These are phyloP conservation scores for Drosophila pseudoananassae DNA, from an alignment of 1,140 invertebrate genomes.

Conservation along the genomic window DNA sequence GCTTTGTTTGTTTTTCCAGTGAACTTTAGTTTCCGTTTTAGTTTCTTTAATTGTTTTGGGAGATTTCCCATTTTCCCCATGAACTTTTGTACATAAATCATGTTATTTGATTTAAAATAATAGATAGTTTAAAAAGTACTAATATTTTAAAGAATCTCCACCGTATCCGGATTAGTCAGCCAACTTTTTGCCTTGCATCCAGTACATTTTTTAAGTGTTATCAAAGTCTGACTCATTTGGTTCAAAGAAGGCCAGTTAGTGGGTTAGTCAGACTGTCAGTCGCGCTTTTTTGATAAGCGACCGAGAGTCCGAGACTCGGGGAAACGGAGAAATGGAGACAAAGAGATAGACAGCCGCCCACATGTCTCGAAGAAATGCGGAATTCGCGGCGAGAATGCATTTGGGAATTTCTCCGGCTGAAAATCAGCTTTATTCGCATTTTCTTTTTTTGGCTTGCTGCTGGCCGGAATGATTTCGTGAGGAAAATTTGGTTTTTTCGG, in stretches of 20 bases:
- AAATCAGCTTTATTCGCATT: constrained; percentile 36
- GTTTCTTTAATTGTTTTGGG: constrained; percentile 2
- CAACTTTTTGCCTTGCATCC: constrained; percentile 4
- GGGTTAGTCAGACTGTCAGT: constrained; percentile 42
- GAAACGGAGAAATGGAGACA: constrained; percentile 2
- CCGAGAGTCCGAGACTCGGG: neutral
- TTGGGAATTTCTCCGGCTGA: constrained; percentile 18
- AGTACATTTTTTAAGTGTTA: constrained; percentile 19
- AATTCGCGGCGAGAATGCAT: constrained; percentile 43
- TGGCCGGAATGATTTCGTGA: constrained; percentile 55
- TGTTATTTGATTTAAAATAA: neutral
- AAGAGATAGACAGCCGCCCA: constrained; percentile 44
- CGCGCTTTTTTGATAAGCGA: constrained; percentile 30
- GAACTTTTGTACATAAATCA: neutral
- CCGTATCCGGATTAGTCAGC: constrained; percentile 27
- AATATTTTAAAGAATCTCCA: neutral
- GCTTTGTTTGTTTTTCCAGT: constrained; percentile 18
- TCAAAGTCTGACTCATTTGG: constrained; percentile 40
- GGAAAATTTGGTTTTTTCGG: constrained; percentile 60
- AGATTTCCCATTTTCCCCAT: neutral
- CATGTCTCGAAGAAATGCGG: constrained; percentile 41
- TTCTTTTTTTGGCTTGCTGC: constrained; percentile 4
- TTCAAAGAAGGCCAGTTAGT: constrained; percentile 27
- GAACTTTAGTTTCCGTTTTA: neutral
- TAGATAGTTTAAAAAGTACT: neutral